Percentiles rank a stretch among this genome's conserved stretches.
These are phyloP conservation scores for Clarias platycephalus DNA, from an alignment of 2,797 vertebrate genomes.

Conservation along the genomic window DNA sequence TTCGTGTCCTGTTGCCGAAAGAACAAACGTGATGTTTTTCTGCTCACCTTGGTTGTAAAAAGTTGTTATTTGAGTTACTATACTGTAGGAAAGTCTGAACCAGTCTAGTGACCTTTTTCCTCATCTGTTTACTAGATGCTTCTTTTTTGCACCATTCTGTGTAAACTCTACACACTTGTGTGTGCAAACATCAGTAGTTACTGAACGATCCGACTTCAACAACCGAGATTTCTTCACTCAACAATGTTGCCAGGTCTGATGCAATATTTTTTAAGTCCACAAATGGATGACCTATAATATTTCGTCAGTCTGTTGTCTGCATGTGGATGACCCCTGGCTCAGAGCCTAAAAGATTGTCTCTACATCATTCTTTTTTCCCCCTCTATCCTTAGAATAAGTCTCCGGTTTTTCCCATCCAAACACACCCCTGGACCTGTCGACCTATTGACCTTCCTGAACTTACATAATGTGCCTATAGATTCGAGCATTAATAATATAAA, in stretches of 20 bases:
- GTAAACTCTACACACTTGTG: background rate
- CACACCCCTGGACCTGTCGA: constrained; percentile 28
- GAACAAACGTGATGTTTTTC: background rate
- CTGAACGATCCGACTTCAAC: background rate
- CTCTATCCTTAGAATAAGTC: background rate
- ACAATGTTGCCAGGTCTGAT: background rate
- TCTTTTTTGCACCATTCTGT: background rate
- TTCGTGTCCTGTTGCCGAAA: background rate
- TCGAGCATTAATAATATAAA: constrained; percentile 27
- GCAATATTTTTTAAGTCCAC: too few species aligned
- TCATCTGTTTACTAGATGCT: background rate
- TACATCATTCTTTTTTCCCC: background rate
- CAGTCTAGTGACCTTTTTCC: background rate
- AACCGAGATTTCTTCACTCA: background rate
- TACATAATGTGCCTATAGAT: constrained; percentile 28
- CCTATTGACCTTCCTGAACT: constrained; percentile 26
- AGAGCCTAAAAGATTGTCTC: background rate
- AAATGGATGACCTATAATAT: background rate
- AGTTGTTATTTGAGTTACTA: background rate
- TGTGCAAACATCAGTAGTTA: background rate
- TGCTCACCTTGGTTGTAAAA: background rate
- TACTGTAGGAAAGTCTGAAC: background rate
- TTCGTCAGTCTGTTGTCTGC: background rate
- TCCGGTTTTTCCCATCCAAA: constrained; percentile 19
- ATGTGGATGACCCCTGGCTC: background rate